phyloP scores from a whole-genome alignment of 2,113 vertebrate species.

The Astatotilapia flaviijosephi region DNA sequence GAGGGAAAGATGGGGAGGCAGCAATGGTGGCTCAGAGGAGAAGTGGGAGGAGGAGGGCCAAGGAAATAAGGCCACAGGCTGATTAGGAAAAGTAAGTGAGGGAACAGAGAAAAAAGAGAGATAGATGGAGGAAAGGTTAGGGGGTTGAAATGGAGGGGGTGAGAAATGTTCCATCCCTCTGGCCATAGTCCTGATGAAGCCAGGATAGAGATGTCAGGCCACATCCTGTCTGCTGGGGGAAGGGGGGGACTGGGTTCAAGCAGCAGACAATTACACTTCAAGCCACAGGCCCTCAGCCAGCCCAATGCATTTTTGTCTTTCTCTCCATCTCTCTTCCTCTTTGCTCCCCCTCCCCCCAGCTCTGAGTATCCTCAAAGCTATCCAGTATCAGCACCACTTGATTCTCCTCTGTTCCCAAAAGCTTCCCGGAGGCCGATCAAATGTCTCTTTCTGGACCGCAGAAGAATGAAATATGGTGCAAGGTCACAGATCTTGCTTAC shows the following conservation, averaged over 20 bases:
- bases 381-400: constrained; percentile 53
- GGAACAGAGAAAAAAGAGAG: background rate
- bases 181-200: constrained; percentile 39
- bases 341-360: background rate
- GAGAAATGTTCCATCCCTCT: constrained; percentile 29
- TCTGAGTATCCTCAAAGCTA: constrained; percentile 31
- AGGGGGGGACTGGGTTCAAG: background rate
- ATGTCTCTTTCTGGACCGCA: constrained; percentile 47
- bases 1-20: constrained; percentile 15
- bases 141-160: background rate
- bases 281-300: constrained; percentile 32
- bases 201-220: constrained; percentile 55
- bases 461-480: constrained; percentile 36
- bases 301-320: constrained; percentile 23
- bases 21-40: background rate
- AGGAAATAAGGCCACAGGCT: constrained; percentile 20
- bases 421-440: constrained; percentile 59
- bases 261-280: constrained; percentile 44
- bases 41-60: background rate
- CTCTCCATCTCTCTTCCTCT: constrained; percentile 12
- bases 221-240: constrained; percentile 48
- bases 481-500: constrained; percentile 59
- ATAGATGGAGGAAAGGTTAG: constrained; percentile 33
- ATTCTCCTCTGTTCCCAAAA: constrained; percentile 43
- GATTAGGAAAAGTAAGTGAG: background rate